Percentiles rank a stretch among this genome's conserved stretches.
Evolutionary conservation across 2,888 invertebrate species (phyloP).

Genomic region (Caenorhabditis doughertyi): DNA sequence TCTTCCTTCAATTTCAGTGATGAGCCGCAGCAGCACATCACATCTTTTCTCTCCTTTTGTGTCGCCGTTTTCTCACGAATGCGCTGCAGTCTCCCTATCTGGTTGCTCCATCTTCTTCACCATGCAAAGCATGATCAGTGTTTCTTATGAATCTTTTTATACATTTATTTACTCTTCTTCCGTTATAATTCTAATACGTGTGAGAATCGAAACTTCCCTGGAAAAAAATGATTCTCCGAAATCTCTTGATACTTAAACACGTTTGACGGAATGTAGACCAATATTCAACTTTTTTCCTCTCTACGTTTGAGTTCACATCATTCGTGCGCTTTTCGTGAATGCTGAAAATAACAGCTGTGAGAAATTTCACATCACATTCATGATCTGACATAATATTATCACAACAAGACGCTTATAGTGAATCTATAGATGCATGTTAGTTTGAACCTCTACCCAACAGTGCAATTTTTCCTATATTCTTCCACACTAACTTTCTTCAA

Average conservation of each 20-base stretch:
- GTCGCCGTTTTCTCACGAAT: conserved; percentile 29
- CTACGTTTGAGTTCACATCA: too few relatives aligned
- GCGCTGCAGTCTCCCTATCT: conserved; percentile 23
- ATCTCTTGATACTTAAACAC: too few relatives aligned
- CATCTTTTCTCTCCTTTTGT: conserved; percentile 29
- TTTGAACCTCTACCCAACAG: not conserved
- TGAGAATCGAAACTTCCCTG: too few relatives aligned
- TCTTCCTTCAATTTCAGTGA: conserved; percentile 37
- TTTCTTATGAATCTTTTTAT: conserved; percentile 12
- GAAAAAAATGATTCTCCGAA: too few relatives aligned
- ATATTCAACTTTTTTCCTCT: not conserved
- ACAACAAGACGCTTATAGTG: not conserved
- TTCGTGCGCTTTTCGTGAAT: not conserved
- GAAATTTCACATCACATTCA: not conserved
- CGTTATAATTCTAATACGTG: too few relatives aligned
- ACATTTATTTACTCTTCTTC: not conserved
- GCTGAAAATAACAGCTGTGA: conserved; percentile 40
- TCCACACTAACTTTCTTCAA: conserved; percentile 15
- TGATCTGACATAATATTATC: not conserved
- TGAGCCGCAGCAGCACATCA: conserved; percentile 40
- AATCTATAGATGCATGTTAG: not conserved
- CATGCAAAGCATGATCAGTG: not conserved
- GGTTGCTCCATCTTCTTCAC: conserved; percentile 15
- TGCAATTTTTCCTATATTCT: not conserved
- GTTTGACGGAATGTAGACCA: too few relatives aligned